Conservation (phyloP, 2,113 vertebrate species). For the Tragelaphus buxtoni region DNA sequence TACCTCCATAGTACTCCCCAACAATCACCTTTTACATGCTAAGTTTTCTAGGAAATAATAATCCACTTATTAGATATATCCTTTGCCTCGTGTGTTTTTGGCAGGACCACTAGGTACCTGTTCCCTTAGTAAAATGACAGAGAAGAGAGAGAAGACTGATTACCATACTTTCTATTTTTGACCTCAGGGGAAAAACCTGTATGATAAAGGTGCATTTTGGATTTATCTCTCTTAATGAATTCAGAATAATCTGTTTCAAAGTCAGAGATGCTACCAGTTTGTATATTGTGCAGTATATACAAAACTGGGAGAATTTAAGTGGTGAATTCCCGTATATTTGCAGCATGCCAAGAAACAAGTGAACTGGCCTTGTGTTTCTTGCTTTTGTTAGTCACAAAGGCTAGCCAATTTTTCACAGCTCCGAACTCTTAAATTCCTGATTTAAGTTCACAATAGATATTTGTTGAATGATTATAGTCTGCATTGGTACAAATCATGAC, state of each 20-base stretch:
- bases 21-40: neutral
- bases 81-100: neutral
- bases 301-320: neutral
- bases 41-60: slow-evolving; percentile 11
- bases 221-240: neutral
- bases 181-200: neutral
- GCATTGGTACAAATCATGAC: neutral
- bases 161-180: neutral
- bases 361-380: neutral
- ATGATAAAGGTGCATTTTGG: neutral
- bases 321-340: neutral
- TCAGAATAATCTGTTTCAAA: neutral
- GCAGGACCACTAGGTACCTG: neutral
- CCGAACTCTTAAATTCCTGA: neutral
- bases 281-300: neutral
- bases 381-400: neutral
- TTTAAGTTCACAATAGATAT: neutral
- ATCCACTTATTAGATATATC: neutral
- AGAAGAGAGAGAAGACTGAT: neutral
- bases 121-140: neutral
- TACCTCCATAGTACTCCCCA: neutral
- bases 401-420: neutral
- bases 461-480: neutral
- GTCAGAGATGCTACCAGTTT: neutral
- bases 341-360: neutral